phyloP scores from a whole-genome alignment of 1,140 invertebrate species.

The Druon quercuslanigerum region DNA sequence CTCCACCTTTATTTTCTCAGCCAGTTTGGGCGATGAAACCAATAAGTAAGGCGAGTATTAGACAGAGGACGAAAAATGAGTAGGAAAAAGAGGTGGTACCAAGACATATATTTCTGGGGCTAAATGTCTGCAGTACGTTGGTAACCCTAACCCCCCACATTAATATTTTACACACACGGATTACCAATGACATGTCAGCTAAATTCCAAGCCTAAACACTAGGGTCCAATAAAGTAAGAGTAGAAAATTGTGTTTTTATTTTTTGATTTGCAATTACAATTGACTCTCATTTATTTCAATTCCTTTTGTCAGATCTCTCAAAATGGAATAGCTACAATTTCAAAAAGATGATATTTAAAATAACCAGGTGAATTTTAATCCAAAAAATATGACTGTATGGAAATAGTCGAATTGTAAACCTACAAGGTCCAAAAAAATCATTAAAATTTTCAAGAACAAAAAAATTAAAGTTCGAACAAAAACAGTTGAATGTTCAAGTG shows the following conservation, averaged over 20 bases:
- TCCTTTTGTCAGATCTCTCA: too few species aligned
- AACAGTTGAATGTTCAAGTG: too few species aligned
- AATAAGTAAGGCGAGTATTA: slow-evolving; percentile 64
- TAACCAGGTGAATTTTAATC: too few species aligned
- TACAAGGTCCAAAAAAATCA: too few species aligned
- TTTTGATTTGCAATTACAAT: background rate
- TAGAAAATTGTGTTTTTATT: slow-evolving; percentile 12
- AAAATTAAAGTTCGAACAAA: too few species aligned
- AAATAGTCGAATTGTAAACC: too few species aligned
- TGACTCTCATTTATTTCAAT: too few species aligned
- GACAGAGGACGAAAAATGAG: slow-evolving; percentile 43
- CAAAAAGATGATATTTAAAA: too few species aligned
- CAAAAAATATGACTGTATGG: too few species aligned
- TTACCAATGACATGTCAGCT: slow-evolving; percentile 58
- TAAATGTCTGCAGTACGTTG: slow-evolving; percentile 43
- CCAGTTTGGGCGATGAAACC: slow-evolving; percentile 61
- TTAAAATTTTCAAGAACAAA: too few species aligned
- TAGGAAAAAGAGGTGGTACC: slow-evolving; percentile 42
- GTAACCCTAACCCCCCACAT: slow-evolving; percentile 63
- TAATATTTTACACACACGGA: slow-evolving; percentile 70
- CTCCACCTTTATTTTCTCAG: slow-evolving; percentile 43
- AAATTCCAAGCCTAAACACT: slow-evolving; percentile 13
- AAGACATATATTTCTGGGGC: slow-evolving; percentile 50
- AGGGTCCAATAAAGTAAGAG: slow-evolving; percentile 10
- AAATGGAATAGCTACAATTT: too few species aligned